Evolutionary conservation across 2,113 vertebrate species (phyloP), one percentile per base, ranked within the genome.

Genomic region (Tenebrosternarchus preto): DNA sequence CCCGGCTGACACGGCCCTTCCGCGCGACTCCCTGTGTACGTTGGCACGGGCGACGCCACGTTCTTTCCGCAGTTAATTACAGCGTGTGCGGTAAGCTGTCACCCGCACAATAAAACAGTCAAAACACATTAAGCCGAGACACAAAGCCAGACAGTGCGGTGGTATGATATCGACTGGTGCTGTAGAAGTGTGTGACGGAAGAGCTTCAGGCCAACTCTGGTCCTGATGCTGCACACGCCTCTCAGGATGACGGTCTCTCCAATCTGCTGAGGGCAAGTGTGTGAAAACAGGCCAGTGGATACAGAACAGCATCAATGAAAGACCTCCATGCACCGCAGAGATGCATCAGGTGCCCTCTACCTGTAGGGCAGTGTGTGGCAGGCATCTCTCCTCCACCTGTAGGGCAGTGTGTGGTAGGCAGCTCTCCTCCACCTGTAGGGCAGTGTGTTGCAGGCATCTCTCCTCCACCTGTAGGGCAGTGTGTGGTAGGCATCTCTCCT

Each of bases 121-220:
- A 70, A 71, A 82, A 81, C 83, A 82, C 55, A 84, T 82, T 84
- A 78, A 33, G 75, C 63, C 11, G 17, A 63, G 71, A 53, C 68
- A 77, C 78, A 78, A 84, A 81, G 77, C 53, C 77, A 84, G 73
- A 83, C 73, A 80, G 73, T 83, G 77, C 71, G 80, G 82, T 82
- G 83, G 53, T 64, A 74, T 64, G 66, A 60, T 78, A 84, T 82
- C 43, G 83, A 78, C 61, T 29, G 68, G 57, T 70, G 73, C 59
- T 64, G 59, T 78, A 77, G 73, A 80, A 55, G 61, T 76, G 53
- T 24, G 75, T 70, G 75, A 73, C 64, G 39, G 46, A 79, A 39
- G 76, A 77, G 60, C 73, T 76, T 56, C 64, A 80, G 60, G 69
- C 53, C 74, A 73, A 57, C 3, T 22, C 33, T 39, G n/a, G 50